Percentiles rank a stretch among this genome's conserved stretches.
Evolutionary conservation across 2,113 vertebrate genomes (phyloP).

Genomic region (Amazona vittata): DNA sequence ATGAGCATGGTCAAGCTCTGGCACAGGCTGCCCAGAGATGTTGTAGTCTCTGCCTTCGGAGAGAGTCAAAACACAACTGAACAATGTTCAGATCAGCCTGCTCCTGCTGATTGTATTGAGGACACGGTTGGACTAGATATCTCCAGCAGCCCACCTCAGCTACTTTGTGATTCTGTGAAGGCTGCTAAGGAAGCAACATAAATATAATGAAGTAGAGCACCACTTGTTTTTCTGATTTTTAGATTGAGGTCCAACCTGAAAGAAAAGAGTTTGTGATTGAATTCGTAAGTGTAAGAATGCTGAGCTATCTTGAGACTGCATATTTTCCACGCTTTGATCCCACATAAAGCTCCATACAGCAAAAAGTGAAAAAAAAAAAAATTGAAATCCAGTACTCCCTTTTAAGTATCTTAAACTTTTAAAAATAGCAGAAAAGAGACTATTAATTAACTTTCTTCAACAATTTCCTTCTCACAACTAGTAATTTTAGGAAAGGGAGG

Average conservation of each 20-base stretch:
- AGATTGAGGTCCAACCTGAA: background rate
- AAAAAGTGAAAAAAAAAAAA: background rate
- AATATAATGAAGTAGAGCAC: background rate
- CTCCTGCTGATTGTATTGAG: background rate
- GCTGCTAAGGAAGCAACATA: background rate
- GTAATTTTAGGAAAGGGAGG: background rate
- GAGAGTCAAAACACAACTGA: background rate
- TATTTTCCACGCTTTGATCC: background rate
- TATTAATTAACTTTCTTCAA: background rate
- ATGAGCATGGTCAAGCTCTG: background rate
- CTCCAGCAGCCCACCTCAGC: background rate
- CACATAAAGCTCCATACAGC: background rate
- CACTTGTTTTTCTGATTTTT: background rate
- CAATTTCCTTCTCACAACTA: background rate
- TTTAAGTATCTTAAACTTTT: background rate
- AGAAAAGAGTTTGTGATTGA: background rate
- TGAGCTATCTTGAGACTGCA: background rate
- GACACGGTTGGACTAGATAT: background rate
- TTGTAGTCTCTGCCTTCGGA: background rate
- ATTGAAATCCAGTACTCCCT: background rate
- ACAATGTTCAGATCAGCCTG: background rate
- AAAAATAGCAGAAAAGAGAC: background rate
- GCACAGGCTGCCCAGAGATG: background rate
- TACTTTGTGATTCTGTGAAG: background rate
- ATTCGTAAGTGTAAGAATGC: background rate